Base-by-base conservation (phyloP, 2,888 invertebrate genomes). In the Morpho deidamia region DNA sequence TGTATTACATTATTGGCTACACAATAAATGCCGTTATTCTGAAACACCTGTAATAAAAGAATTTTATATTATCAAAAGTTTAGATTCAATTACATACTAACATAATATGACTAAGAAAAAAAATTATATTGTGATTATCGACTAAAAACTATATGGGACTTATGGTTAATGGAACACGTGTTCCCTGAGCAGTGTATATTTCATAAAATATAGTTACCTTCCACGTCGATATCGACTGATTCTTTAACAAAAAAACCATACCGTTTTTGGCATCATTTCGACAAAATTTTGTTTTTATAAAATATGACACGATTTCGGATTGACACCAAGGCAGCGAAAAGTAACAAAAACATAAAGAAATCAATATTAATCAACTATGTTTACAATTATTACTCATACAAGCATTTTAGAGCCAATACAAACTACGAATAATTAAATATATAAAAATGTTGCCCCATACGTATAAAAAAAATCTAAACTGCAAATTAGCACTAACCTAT, bases 181-280 rank as follows among this genome's bases (percentile, higher is more conserved):
- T 56, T 44, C 54, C 43, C 53, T 53, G 58, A 58, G 58, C 58
- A 56, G 39, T 53, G 50, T n/a, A 53, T 50, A 40, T 43, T 43
- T 46, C 9, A 46, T 39, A 14, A 46, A 50, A 47, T 47, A 43
- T 55, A 52, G 34, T 46, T 50, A 32, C 23, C 37, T 38, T 46
- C 53, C 38, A 5, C 23, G 43, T 47, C 53, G 39, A 49, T 41
- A 44, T 34, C 40, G 46, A 58, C 52, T 55, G 44, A 49, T 46
- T 49, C 43, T 45, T 53, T 53, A 47, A 52, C 50, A 58, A 53
- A 50, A 40, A 47, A 50, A 44, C 45, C 56, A 45, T 54, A 56
- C 53, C 51, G 12, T 56, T 54, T 56, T 59, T 59, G 59, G 59
- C 56, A 56, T 59, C 39, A 54, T 51, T 51, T 41, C 49, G 44